Evolutionary conservation across 2,797 vertebrate genomes (phyloP).

Genomic region (Eutrigla gurnardus): DNA sequence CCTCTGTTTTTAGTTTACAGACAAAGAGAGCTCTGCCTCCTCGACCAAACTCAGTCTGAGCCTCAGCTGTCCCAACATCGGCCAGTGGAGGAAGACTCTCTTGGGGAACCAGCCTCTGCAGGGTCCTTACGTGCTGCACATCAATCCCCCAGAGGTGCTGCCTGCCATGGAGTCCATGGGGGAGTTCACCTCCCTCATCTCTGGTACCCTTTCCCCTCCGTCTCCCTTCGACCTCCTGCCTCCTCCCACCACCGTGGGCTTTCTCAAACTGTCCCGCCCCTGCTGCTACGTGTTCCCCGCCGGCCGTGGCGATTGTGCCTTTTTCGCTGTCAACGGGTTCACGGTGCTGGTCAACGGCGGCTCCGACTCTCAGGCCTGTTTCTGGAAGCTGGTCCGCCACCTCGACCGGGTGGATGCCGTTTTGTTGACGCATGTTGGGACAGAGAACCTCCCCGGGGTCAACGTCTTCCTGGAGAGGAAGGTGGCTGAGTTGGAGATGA

Average conservation of each 20-base stretch:
- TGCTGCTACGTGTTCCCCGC: constrained; percentile 98
- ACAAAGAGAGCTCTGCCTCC: constrained; percentile 68
- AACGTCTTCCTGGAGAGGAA: constrained; percentile 94
- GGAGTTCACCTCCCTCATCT: constrained; percentile 90
- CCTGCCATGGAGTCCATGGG: constrained; percentile 90
- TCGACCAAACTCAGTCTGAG: constrained; percentile 84
- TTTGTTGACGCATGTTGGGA: constrained; percentile 90
- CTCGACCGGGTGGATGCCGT: constrained; percentile 94
- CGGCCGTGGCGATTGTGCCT: constrained; percentile 92
- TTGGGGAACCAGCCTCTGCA: constrained; percentile 80
- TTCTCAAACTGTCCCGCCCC: constrained; percentile 94
- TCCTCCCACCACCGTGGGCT: constrained; percentile 91
- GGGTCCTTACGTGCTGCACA: constrained; percentile 84
- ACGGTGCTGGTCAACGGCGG: constrained; percentile 93
- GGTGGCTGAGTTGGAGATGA: constrained; percentile 88
- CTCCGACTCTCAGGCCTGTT: constrained; percentile 92
- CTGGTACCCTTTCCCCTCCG: constrained; percentile 79
- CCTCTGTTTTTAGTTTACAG: constrained; percentile 78
- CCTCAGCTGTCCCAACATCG: constrained; percentile 88
- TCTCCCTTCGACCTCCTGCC: constrained; percentile 95
- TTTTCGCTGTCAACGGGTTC: constrained; percentile 95
- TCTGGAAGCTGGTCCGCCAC: constrained; percentile 97
- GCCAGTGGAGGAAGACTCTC: constrained; percentile 86
- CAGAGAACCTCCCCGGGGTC: constrained; percentile 82
- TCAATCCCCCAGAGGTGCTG: constrained; percentile 86